phyloP scores from a whole-genome alignment of 2,113 vertebrate genomes.

The Notiomystis cincta region DNA sequence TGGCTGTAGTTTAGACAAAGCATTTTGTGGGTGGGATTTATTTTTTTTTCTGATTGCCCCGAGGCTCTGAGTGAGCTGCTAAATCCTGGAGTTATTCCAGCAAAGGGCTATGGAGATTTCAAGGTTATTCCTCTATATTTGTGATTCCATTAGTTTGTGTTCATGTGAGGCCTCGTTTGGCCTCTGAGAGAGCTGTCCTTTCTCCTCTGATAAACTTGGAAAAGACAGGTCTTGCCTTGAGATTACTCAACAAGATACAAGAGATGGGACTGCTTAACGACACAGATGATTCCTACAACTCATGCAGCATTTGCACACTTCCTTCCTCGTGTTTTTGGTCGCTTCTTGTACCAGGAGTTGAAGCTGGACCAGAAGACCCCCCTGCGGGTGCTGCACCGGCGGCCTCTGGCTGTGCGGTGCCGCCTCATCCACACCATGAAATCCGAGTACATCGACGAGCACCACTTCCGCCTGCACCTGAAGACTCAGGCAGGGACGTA shows the following conservation, averaged over 20 bases:
- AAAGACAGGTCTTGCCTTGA: not conserved
- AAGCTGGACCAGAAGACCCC: conserved; percentile 94
- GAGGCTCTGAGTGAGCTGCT: conserved; percentile 1
- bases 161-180: not conserved
- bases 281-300: not conserved
- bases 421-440: conserved; percentile 89
- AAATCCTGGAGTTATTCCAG: conserved; percentile 61
- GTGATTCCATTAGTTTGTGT: conserved; percentile 28
- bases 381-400: conserved; percentile 88
- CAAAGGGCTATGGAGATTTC: conserved; percentile 54
- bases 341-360: conserved; percentile 76
- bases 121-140: conserved; percentile 52
- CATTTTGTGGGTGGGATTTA: not conserved
- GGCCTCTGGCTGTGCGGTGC: conserved; percentile 84
- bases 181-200: not conserved
- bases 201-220: not conserved
- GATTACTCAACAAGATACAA: not conserved
- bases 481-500: conserved; percentile 97
- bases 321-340: not conserved
- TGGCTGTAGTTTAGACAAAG: conserved; percentile 28
- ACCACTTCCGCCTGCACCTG: conserved; percentile 88
- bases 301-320: not conserved
- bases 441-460: conserved; percentile 77
- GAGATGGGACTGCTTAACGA: not conserved
- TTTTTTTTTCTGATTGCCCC: not conserved